Base-by-base conservation (phyloP, 2,113 vertebrate species). In the Rhineura floridana region DNA sequence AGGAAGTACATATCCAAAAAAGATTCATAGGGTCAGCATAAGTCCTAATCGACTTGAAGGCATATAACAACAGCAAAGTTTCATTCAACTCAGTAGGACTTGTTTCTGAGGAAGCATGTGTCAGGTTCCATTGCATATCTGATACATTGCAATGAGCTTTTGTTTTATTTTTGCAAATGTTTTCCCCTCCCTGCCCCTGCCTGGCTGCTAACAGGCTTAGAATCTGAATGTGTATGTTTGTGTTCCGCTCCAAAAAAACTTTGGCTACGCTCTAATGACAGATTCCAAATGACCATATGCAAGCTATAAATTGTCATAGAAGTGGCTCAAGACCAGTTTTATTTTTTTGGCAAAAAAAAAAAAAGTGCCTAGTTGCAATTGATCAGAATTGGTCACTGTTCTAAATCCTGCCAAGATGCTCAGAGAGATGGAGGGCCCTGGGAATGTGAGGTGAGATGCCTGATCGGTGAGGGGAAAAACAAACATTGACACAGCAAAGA, bases 321-420 rank as follows among this genome's bases (percentile, higher is more conserved):
- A 75, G 28, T 3, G 50, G 6, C 55, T 91, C 30, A 28, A 79
- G 48, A 86, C 73, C 42, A 13, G 82, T 85, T 89, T 83, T 79
- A 28, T 46, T 23, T 84, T 42, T 42, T 62, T 59, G 72, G 48
- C 82, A 59, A 70, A 46, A 62, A 59, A n/a, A n/a, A n/a, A n/a
- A n/a, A n/a, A 88, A 77, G 78, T 21, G 89, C 39, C 85, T 73
- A 88, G 77, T 72, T 55, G 6, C 6, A 33, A 23, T 63, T 87
- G 78, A 70, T 3, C 72, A 92, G 88, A 85, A 85, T 48, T 89
- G 44, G 89, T 52, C 86, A 23, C 89, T 67, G 2, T 50, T 55
- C 63, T 75, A 46, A 87, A 76, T 48, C 44, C 8, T 48, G 42
- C 48, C 23, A 82, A 87, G 77, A 1, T 55, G 67, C 73, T 25